Conservation (phyloP, 2,888 invertebrate genomes). For the Nymphalis polychloros region DNA sequence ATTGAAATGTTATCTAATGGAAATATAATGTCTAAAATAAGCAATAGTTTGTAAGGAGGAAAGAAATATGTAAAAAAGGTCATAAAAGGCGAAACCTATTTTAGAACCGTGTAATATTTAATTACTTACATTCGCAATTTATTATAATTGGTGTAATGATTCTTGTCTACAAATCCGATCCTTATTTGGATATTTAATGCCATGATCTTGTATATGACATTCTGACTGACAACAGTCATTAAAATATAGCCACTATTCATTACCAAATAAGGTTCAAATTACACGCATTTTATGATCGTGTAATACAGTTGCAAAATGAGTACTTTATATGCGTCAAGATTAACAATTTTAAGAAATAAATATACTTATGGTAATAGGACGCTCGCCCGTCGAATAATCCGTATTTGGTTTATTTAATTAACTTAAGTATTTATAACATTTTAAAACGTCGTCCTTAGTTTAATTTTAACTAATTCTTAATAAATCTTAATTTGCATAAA, state of each 20-base stretch:
- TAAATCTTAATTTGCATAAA: not conserved
- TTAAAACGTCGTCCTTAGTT: constrained; percentile 16
- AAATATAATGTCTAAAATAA: too few relatives aligned
- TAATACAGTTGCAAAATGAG: constrained; percentile 24
- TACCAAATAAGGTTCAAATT: constrained; percentile 14
- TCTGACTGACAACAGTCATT: constrained; percentile 1
- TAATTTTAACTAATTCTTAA: constrained; percentile 1
- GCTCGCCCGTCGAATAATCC: constrained; percentile 36
- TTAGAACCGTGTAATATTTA: constrained; percentile 29
- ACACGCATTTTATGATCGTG: constrained; percentile 17
- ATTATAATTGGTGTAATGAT: constrained; percentile 40
- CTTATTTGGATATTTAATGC: constrained; percentile 41
- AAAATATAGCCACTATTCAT: constrained; percentile 20
- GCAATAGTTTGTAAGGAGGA: not conserved
- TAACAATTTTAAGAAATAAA: constrained; percentile 42
- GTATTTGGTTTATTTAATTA: constrained; percentile 37
- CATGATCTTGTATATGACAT: constrained; percentile 26
- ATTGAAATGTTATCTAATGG: not conserved
- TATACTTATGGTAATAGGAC: constrained; percentile 42
- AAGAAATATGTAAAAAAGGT: constrained; percentile 18
- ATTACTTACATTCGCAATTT: constrained; percentile 31
- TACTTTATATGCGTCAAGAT: constrained; percentile 39
- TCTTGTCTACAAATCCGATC: constrained; percentile 40
- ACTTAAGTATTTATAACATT: constrained; percentile 24
- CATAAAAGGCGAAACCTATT: constrained; percentile 28